Evolutionary conservation across 2,797 vertebrate species (phyloP), one percentile per base, ranked within the genome.

Genomic region (Lepidocolaptes lacrymiger): DNA sequence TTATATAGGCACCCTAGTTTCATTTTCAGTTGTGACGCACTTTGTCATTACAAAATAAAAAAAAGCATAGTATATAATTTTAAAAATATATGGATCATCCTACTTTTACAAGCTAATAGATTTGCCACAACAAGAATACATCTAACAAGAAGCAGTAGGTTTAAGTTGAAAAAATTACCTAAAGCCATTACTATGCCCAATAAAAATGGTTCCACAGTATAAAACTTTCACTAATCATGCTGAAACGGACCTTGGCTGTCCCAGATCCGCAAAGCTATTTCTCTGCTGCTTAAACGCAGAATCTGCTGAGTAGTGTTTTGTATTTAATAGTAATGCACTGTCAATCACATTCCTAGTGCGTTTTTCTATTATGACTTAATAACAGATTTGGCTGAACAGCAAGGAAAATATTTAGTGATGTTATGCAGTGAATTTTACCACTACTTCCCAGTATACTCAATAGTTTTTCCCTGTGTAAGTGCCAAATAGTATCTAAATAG

Each of bases 331-430:
- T 20, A 93, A 88, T 27, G 59, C 62, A 72, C 76, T 66, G 85
- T 88, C 79, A 68, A 86, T 91, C 91, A 81, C 83, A 94, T 88
- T 95, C 82, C 82, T 75, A 58, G 73, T 12, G 76, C 0, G 1
- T 88, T 93, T 92, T 83, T 93, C 89, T 69, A 68, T 87, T 83
- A 77, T 80, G 93, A 85, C 79, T 96, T 94, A 90, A 63, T 93
- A 90, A 91, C 48, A 91, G 51, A 51, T 88, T 93, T 95, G 95
- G 95, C 93, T 81, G 93, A 81, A 88, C 39, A 72, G 83, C 66
- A 91, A 90, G 83, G 83, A 97, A 97, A 96, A 90, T 78, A 91
- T 62, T 95, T 73, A 73, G 62, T 52, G 73, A 91, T 81, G 73
- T 84, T 90, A 93, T 73, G 77, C 43, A 58, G 88, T 58, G 58